Percentiles rank a stretch among this genome's conserved stretches.
Evolutionary conservation across 2,797 vertebrate genomes (phyloP).

Genomic region (Caiman crocodilus): DNA sequence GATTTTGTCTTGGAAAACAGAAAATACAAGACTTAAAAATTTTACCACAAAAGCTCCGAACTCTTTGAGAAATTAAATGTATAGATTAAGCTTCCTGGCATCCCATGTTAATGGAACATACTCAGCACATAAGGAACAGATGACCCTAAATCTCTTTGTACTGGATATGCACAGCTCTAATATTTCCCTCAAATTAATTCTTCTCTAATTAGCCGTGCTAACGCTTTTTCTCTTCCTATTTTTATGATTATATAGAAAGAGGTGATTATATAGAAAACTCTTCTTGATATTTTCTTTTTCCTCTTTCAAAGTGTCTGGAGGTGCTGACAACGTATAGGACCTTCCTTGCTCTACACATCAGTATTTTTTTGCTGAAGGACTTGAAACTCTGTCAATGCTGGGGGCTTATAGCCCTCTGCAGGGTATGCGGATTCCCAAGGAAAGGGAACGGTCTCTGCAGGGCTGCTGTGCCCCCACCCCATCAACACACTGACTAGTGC

Average conservation of each 20-base stretch:
- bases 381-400: not conserved
- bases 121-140: conserved; percentile 10
- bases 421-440: not conserved
- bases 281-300: not conserved
- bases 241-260: not conserved
- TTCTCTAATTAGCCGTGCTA: not conserved
- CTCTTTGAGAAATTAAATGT: conserved; percentile 23
- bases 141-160: not conserved
- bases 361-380: not conserved
- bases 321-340: not conserved
- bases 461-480: not conserved
- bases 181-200: conserved; percentile 23
- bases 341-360: not conserved
- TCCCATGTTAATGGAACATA: conserved; percentile 26
- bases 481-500: not conserved
- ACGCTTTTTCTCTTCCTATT: too few relatives aligned
- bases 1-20: conserved; percentile 17
- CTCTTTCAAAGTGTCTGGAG: rapidly evolving
- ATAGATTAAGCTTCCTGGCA: conserved; percentile 61
- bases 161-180: conserved; percentile 14
- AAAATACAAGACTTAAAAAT: not conserved
- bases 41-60: not conserved
- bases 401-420: not conserved
- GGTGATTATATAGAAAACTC: not conserved
- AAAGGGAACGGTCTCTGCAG: not conserved